These are phyloP conservation scores for Trematocara zebra DNA, from an alignment of 2,113 vertebrate species.

Conservation along the genomic window DNA sequence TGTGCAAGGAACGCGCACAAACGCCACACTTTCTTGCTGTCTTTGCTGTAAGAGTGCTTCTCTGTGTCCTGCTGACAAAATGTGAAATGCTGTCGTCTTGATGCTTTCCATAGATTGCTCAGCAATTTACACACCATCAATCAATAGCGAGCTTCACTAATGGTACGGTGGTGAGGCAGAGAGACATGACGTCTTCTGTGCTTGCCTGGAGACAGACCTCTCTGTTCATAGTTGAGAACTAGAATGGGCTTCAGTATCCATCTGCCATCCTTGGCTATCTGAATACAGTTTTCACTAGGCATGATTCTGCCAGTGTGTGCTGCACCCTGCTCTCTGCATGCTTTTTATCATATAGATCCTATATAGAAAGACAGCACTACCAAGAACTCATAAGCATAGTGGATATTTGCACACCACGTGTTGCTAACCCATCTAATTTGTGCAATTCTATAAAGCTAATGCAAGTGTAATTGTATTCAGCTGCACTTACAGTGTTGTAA, in stretches of 20 bases:
- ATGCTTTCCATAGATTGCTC: slow-evolving; percentile 47
- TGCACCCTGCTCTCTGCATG: not conserved
- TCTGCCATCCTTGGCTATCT: slow-evolving; percentile 14
- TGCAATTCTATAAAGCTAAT: not conserved
- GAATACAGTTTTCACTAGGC: not conserved
- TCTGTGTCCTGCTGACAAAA: slow-evolving; percentile 33
- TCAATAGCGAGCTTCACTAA: slow-evolving; percentile 67
- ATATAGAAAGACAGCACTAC: not conserved
- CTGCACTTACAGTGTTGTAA: not conserved
- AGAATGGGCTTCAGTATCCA: slow-evolving; percentile 55
- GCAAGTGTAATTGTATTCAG: not conserved
- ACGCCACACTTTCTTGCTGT: not conserved
- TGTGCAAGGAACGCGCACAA: not conserved
- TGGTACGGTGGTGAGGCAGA: slow-evolving; percentile 55
- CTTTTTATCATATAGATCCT: not conserved
- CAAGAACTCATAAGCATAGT: not conserved
- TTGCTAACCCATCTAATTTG: not conserved
- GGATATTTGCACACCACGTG: not conserved
- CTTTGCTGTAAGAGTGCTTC: not conserved
- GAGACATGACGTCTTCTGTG: slow-evolving; percentile 48
- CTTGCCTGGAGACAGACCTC: slow-evolving; percentile 50
- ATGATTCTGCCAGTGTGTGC: slow-evolving; percentile 14
- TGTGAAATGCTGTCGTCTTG: not conserved
- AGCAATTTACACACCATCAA: slow-evolving; percentile 29
- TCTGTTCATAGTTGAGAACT: slow-evolving; percentile 50